phyloP scores from a whole-genome alignment of 2,797 vertebrate species.

The Vultur gryphus region DNA sequence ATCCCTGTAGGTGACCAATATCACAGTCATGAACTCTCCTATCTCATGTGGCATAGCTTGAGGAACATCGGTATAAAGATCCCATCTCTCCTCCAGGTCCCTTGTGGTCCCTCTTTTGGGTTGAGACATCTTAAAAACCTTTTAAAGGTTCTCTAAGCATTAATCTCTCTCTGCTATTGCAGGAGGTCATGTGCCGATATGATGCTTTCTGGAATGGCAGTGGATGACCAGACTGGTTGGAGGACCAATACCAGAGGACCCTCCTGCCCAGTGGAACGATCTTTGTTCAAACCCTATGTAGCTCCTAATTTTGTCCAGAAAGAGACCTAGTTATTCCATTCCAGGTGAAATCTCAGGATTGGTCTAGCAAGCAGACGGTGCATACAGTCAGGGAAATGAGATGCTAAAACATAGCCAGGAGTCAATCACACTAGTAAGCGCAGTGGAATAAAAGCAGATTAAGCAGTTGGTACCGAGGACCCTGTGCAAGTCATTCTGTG shows the following conservation, averaged over 20 bases:
- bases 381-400: rapidly evolving
- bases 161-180: background rate
- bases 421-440: background rate
- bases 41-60: background rate
- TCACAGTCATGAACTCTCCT: background rate
- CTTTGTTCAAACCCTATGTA: background rate
- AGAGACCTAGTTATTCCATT: background rate
- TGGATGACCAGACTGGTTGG: background rate
- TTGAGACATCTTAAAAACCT: background rate
- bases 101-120: rapidly evolving
- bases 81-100: background rate
- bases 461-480: background rate
- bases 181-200: background rate
- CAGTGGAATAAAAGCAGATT: background rate
- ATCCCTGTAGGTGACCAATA: background rate
- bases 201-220: background rate
- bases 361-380: background rate
- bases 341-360: background rate
- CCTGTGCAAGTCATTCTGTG: background rate
- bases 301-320: background rate
- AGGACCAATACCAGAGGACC: background rate
- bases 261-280: background rate
- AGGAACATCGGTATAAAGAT: background rate
- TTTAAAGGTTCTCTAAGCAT: background rate
- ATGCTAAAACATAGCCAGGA: background rate